Evolutionary conservation across 2,888 invertebrate genomes (phyloP).

Genomic region (Capitulum mitella): DNA sequence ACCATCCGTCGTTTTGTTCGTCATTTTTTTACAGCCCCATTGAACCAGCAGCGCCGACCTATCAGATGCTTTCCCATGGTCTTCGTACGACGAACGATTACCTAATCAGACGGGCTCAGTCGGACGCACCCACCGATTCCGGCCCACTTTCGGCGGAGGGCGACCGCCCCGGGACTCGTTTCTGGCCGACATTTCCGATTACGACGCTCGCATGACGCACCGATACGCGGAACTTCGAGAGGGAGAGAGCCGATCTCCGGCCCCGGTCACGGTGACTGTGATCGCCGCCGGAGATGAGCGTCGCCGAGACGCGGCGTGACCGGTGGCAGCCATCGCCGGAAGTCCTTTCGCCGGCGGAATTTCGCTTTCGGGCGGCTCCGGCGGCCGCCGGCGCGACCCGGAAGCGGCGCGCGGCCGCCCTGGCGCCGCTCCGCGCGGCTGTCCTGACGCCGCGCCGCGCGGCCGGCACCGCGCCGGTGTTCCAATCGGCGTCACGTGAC

Average conservation of each 20-base stretch:
- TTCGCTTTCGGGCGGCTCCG: background rate
- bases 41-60: too few relatives aligned
- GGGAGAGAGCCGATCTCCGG: background rate
- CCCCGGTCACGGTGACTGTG: too few relatives aligned
- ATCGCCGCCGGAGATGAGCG: too few relatives aligned
- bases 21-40: too few relatives aligned
- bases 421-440: background rate
- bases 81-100: too few relatives aligned
- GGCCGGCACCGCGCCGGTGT: background rate
- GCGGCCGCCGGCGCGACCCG: background rate
- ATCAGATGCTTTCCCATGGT: too few relatives aligned
- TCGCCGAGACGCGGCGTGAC: background rate
- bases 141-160: too few relatives aligned
- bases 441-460: background rate
- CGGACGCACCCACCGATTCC: too few relatives aligned
- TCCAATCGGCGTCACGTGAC: background rate
- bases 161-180: too few relatives aligned
- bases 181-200: too few relatives aligned
- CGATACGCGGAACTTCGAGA: background rate
- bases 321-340: background rate
- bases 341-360: background rate
- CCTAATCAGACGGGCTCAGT: too few relatives aligned
- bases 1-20: too few relatives aligned
- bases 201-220: background rate
- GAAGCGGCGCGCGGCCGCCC: background rate